phyloP scores from a whole-genome alignment of 2,888 invertebrate genomes.

The Nephrocerus scutellatus region DNA sequence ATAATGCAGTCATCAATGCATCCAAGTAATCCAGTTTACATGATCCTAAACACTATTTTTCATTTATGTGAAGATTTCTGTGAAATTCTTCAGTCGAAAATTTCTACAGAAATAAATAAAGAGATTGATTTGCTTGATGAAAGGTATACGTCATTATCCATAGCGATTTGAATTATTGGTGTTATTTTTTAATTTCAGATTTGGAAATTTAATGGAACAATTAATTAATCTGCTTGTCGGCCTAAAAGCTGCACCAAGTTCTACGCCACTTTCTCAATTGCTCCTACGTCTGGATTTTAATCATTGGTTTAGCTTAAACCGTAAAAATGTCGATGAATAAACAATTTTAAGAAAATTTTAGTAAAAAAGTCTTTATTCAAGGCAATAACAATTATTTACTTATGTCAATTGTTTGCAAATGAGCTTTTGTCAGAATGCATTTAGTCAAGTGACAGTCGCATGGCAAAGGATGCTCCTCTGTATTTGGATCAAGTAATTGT shows the following conservation, averaged over 20 bases:
- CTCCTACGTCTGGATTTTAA: constrained; percentile 74
- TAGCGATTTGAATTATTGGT: constrained; percentile 3
- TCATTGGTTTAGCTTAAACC: constrained; percentile 60
- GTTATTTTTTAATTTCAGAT: constrained; percentile 45
- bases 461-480: constrained; percentile 67
- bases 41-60: constrained; percentile 53
- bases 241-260: constrained; percentile 57
- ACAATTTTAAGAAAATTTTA: too few species aligned
- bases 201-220: constrained; percentile 55
- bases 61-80: constrained; percentile 62
- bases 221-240: constrained; percentile 53
- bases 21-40: constrained; percentile 38
- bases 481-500: constrained; percentile 61
- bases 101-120: constrained; percentile 10
- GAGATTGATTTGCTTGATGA: constrained; percentile 27
- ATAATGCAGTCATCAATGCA: constrained; percentile 25
- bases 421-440: constrained; percentile 62
- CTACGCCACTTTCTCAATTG: constrained; percentile 69
- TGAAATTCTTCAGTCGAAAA: constrained; percentile 40
- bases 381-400: too few species aligned
- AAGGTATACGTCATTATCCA: constrained; percentile 22
- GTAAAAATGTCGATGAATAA: too few species aligned
- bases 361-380: too few species aligned
- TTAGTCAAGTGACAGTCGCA: constrained; percentile 71
- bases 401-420: constrained; percentile 36